These are phyloP conservation scores for Caenorhabditis latens DNA, from an alignment of 1,140 invertebrate genomes.

Conservation along the genomic window DNA sequence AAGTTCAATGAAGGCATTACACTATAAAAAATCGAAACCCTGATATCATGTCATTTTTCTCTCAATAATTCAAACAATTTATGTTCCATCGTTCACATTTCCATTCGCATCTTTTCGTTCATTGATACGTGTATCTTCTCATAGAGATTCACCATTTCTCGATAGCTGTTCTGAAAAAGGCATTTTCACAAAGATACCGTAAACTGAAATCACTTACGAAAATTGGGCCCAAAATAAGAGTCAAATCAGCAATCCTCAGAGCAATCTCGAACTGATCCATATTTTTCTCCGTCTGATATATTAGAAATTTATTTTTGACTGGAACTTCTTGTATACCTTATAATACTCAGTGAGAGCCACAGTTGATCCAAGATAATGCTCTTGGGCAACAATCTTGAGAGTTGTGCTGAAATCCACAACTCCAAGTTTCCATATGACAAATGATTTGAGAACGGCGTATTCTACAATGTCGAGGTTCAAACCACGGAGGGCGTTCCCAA, in stretches of 20 bases:
- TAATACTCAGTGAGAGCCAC: slow-evolving; percentile 7
- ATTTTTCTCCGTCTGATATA: background rate
- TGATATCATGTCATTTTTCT: no score
- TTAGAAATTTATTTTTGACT: no score
- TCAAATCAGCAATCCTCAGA: slow-evolving; percentile 28
- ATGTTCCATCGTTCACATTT: no score
- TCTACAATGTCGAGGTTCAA: slow-evolving; percentile 29
- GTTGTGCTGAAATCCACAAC: slow-evolving; percentile 42
- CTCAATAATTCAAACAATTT: no score
- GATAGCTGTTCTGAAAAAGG: slow-evolving; percentile 30
- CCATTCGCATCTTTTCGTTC: no score
- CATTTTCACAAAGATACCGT: background rate
- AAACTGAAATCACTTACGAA: slow-evolving; percentile 10
- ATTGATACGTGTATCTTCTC: background rate
- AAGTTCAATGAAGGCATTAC: no score
- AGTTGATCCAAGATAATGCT: slow-evolving; percentile 22
- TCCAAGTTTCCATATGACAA: slow-evolving; percentile 45
- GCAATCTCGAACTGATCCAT: slow-evolving; percentile 33
- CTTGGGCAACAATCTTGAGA: slow-evolving; percentile 27
- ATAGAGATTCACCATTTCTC: background rate
- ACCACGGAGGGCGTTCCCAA: background rate
- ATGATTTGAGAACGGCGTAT: slow-evolving; percentile 23
- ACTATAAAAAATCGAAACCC: no score
- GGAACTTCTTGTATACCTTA: background rate
- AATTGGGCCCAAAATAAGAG: slow-evolving; percentile 6